Percentiles rank a stretch among this genome's conserved stretches.
Evolutionary conservation across 2,113 vertebrate species (phyloP).

Genomic region (Plectropomus leopardus): DNA sequence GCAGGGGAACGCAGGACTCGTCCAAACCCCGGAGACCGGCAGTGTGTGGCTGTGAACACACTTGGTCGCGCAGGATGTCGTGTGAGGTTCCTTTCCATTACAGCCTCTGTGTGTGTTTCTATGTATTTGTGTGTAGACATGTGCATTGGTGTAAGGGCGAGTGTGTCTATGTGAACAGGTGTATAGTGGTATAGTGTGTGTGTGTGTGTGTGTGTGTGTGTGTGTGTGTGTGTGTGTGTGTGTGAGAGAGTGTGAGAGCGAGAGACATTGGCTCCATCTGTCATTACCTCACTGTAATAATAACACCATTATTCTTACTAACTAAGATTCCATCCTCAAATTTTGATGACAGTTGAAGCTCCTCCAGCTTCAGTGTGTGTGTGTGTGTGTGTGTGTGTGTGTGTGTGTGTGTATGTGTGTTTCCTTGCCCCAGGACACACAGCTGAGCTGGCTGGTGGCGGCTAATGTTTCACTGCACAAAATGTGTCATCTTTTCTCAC

Average conservation of each 20-base stretch:
- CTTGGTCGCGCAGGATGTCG: neutral
- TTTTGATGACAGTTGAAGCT: slow-evolving; percentile 60
- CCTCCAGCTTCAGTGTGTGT: slow-evolving; percentile 34
- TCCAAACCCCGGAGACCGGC: slow-evolving; percentile 14
- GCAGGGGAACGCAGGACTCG: neutral
- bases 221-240: slow-evolving; percentile 29
- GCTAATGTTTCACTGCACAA: slow-evolving; percentile 60
- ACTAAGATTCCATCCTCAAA: slow-evolving; percentile 66
- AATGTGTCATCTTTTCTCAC: slow-evolving; percentile 58
- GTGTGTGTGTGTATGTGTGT: slow-evolving; percentile 43
- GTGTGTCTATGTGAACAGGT: slow-evolving; percentile 31
- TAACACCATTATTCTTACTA: slow-evolving; percentile 66
- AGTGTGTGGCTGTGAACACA: slow-evolving; percentile 14
- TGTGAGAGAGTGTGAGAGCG: too few species aligned
- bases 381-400: slow-evolving; percentile 35
- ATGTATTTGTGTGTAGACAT: neutral
- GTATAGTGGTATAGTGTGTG: slow-evolving; percentile 8
- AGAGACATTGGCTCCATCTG: slow-evolving; percentile 60
- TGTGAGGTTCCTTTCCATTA: slow-evolving; percentile 42
- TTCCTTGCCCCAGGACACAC: slow-evolving; percentile 51
- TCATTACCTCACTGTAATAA: slow-evolving; percentile 79
- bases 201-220: neutral
- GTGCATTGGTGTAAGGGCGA: neutral
- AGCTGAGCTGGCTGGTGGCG: slow-evolving; percentile 51
- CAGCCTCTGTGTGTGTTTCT: neutral